Percentiles rank a stretch among this genome's conserved stretches.
phyloP scores from a whole-genome alignment of 2,113 vertebrate genomes.

The Pygoscelis adeliae region DNA sequence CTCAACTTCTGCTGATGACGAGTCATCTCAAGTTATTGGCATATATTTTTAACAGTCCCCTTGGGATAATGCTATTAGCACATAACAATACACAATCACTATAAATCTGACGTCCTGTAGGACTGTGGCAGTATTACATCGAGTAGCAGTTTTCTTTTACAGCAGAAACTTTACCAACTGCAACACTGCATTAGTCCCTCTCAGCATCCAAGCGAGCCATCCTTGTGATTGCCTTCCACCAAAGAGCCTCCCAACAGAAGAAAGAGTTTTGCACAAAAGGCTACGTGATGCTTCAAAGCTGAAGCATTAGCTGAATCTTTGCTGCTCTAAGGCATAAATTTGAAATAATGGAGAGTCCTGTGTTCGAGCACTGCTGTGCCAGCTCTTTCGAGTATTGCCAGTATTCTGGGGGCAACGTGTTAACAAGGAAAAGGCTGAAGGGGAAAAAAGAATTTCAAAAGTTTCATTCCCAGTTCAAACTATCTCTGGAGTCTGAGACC shows the following conservation, averaged over 20 bases:
- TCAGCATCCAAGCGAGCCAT: background rate
- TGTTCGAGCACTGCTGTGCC: background rate
- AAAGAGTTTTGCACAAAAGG: background rate
- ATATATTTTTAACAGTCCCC: background rate
- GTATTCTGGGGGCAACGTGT: background rate
- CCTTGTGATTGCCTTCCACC: background rate
- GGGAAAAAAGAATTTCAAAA: background rate
- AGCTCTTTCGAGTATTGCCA: background rate
- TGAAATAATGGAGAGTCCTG: constrained; percentile 3
- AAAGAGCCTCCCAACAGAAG: background rate
- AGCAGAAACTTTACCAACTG: background rate
- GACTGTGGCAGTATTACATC: fast-evolving
- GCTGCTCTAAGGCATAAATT: constrained; percentile 11
- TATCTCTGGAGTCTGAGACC: background rate
- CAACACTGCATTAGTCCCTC: background rate
- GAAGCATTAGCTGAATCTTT: background rate
- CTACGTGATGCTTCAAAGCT: constrained; percentile 9
- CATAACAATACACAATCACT: background rate
- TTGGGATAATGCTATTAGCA: background rate
- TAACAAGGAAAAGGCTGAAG: constrained; percentile 1
- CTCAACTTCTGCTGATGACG: background rate
- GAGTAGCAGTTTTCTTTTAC: background rate
- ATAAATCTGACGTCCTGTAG: background rate
- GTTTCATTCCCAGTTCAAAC: background rate
- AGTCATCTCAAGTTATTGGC: background rate